Conservation (phyloP, 2,888 invertebrate genomes). For the Hydraecia micacea region DNA sequence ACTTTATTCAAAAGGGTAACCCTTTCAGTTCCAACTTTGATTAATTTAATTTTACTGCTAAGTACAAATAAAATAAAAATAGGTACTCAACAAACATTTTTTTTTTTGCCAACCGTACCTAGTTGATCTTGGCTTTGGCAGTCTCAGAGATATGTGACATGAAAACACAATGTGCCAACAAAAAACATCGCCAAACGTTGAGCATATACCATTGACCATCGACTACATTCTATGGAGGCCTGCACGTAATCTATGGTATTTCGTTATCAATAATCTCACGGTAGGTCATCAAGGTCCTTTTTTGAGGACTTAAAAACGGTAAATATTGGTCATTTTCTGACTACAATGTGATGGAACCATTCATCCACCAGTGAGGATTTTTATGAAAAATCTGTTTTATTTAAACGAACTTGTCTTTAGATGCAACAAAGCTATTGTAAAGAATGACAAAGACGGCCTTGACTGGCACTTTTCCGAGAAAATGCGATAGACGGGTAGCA, state of each 20-base stretch:
- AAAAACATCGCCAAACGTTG: conserved; percentile 58
- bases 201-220: conserved; percentile 21
- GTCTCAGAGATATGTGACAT: conserved; percentile 60
- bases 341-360: background rate
- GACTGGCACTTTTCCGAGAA: conserved; percentile 24
- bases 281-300: conserved; percentile 48
- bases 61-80: background rate
- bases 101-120: conserved; percentile 49
- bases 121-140: conserved; percentile 64
- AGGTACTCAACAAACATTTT: background rate
- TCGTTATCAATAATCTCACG: conserved; percentile 46
- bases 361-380: background rate
- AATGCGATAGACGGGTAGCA: background rate
- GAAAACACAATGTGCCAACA: conserved; percentile 62
- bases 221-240: conserved; percentile 38
- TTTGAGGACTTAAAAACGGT: conserved; percentile 23
- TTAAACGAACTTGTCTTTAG: background rate
- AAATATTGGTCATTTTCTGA: background rate
- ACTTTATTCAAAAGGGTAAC: background rate
- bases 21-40: background rate
- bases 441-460: background rate
- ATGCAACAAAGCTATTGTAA: background rate
- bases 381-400: background rate
- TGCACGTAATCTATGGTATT: conserved; percentile 55
- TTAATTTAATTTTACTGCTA: background rate